phyloP scores from a whole-genome alignment of 92 coral and sea anemone species.

The Heliopora coerulea region DNA sequence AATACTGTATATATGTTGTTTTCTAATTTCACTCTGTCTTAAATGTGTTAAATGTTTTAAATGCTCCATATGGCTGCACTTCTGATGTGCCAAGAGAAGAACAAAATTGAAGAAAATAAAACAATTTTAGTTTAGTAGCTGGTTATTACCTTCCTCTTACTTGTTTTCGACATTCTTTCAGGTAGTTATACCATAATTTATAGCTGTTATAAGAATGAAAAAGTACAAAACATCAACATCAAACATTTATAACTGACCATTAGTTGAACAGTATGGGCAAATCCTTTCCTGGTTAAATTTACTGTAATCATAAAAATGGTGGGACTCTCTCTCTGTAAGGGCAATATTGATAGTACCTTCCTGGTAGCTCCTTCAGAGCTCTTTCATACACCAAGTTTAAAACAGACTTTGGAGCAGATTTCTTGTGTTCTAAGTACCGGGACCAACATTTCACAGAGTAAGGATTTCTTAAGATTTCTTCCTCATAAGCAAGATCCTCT shows the following conservation, averaged over 20 bases:
- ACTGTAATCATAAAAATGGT: no score
- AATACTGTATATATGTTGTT: no score
- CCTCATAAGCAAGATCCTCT: conserved; percentile 96
- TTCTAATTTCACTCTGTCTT: no score
- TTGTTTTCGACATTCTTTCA: conserved; percentile 86
- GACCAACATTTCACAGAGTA: conserved; percentile 97
- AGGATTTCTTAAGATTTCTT: conserved; percentile 92
- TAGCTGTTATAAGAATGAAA: conserved; percentile 55
- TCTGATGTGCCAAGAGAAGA: no score
- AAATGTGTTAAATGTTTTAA: no score
- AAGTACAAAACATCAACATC: neutral
- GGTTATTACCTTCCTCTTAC: conserved; percentile 89
- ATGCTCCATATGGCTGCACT: no score
- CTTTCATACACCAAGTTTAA: conserved; percentile 88
- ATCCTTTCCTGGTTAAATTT: no score
- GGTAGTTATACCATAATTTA: conserved; percentile 91
- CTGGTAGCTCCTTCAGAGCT: conserved; percentile 93
- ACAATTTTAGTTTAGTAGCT: no score
- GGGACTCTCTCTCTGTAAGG: no score
- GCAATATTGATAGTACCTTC: no score
- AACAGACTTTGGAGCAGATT: conserved; percentile 70
- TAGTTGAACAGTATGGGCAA: no score
- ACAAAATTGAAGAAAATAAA: neutral
- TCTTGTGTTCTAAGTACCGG: conserved; percentile 93
- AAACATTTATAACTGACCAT: no score